Percentiles rank a stretch among this genome's conserved stretches.
phyloP scores from a whole-genome alignment of 2,888 invertebrate genomes.

The Carpatolechia fugitivella region DNA sequence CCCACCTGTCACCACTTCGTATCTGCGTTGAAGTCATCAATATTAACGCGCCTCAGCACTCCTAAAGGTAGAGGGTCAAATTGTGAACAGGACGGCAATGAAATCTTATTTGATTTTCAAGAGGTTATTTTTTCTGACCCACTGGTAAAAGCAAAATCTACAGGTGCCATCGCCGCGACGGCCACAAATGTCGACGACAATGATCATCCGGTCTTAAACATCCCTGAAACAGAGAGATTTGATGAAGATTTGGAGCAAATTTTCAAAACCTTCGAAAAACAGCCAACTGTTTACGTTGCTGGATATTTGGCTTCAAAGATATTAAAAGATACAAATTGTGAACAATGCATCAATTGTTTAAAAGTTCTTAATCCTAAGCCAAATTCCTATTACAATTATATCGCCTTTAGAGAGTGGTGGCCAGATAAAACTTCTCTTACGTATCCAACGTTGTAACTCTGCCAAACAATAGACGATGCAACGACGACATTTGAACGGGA shows the following conservation, averaged over 20 bases:
- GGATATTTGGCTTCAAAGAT: neutral
- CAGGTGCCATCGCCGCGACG: no score
- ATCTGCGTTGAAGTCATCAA: conserved; percentile 14
- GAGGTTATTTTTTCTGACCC: conserved; percentile 6
- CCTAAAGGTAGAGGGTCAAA: conserved; percentile 16
- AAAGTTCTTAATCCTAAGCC: neutral
- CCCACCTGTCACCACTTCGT: conserved; percentile 16
- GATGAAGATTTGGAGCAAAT: neutral
- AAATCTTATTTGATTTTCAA: conserved; percentile 12
- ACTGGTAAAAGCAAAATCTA: neutral
- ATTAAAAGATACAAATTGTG: neutral
- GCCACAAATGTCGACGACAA: neutral
- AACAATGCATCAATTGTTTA: neutral
- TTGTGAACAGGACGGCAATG: conserved; percentile 13
- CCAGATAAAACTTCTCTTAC: no score
- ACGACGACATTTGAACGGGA: neutral
- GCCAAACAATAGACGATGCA: no score
- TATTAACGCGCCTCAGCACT: conserved; percentile 3
- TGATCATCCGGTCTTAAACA: neutral
- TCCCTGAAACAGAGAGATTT: neutral
- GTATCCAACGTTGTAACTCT: no score
- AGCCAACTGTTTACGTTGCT: conserved; percentile 9
- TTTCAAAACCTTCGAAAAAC: conserved; percentile 8
- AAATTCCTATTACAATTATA: no score
- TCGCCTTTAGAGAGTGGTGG: neutral